These are phyloP conservation scores for Megaustenia siamemsis DNA, from an alignment of 2,888 invertebrate species.

Conservation along the genomic window DNA sequence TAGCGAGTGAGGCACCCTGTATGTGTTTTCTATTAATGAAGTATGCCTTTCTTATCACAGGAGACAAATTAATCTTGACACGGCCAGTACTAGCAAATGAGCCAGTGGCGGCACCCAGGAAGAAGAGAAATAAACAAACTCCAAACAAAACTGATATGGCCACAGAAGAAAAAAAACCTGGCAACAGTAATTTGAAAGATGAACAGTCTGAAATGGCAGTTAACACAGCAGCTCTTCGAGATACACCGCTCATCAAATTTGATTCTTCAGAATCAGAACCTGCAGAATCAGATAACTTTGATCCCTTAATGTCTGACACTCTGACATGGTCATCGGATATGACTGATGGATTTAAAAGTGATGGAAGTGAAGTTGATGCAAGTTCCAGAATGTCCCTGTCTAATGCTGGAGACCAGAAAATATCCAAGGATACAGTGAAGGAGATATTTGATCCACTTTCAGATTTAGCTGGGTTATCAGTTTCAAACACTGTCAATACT, in stretches of 20 bases:
- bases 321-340: not conserved
- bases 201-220: not conserved
- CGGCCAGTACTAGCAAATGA: not conserved
- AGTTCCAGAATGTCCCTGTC: not conserved
- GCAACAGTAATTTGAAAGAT: not conserved
- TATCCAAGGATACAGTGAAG: not conserved
- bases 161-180: not conserved
- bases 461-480: not conserved
- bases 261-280: slow-evolving; percentile 60
- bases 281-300: slow-evolving; percentile 56
- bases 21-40: not conserved
- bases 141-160: not conserved
- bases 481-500: not conserved
- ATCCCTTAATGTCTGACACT: slow-evolving; percentile 49
- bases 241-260: slow-evolving; percentile 57
- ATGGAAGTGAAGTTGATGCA: not conserved
- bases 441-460: slow-evolving; percentile 57
- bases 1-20: too few species aligned
- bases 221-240: slow-evolving; percentile 26
- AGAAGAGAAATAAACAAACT: not conserved
- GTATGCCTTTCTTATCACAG: not conserved
- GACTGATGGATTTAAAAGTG: not conserved
- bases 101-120: slow-evolving; percentile 51
- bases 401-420: not conserved
- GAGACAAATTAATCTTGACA: slow-evolving; percentile 27